Base-by-base conservation (phyloP, 2,888 invertebrate species). In the Noctuana brunneofusca region DNA sequence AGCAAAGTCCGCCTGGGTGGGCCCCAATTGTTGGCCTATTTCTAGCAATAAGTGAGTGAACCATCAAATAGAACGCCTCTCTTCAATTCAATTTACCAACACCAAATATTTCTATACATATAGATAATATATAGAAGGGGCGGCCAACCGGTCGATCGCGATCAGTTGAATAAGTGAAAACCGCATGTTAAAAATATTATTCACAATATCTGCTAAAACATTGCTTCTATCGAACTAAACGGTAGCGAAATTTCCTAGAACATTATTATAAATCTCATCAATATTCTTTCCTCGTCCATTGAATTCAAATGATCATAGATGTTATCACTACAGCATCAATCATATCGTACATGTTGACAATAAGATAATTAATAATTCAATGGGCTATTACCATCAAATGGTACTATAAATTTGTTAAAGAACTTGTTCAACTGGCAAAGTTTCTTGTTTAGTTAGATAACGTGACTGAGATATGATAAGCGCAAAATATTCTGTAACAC, bases 261-360 rank as follows among this genome's bases (percentile, higher is more conserved):
- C 22, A 24, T 35, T 35, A 32, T n/a, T 11, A 43, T n/a, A 48
- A 30, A 14, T 56, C 46, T 54, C 20, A 54, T 53, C 32, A 54
- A 35, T 46, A 60, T 60, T 60, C 53, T 52, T 60, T 53, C 53
- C 46, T 53, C 16, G 46, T 60, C 53, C 46, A 60, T 60, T 60
- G 53, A 60, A 60, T 60, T 60, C 43, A 60, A 60, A 60, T 54
- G 20, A 14, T 24, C n/a, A 46, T 48, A 35, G 60, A 60, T 60
- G 46, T 60, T 60, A 60, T 54, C 60, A 54, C 22, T 53, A 18
- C n/a, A 52, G 22, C 22, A 59, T 59, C 32, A 52, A 53, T 59
- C 52, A 60, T 60, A 54, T 32, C 60, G 9, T 35, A 50, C 22
- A 52, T 32, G 59, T 53, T 59, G 52, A 53, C 59, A 27, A 27